phyloP scores from a whole-genome alignment of 2,113 vertebrate species.

The Sinocyclocheilus anophthalmus region DNA sequence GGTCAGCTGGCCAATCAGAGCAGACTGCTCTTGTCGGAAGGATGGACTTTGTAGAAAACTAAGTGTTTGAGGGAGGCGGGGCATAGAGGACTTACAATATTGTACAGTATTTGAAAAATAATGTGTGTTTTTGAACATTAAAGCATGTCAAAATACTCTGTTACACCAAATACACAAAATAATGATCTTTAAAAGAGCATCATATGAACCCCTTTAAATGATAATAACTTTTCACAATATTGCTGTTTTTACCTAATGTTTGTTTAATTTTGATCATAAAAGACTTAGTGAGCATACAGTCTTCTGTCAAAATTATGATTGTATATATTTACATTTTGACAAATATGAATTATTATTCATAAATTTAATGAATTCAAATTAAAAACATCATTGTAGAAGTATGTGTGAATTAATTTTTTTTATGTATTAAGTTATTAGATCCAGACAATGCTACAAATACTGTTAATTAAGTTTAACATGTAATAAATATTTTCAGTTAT shows the following conservation, averaged over 20 bases:
- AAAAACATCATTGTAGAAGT: neutral
- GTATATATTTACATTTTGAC: neutral
- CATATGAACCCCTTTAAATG: too few species aligned
- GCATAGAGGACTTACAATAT: too few species aligned
- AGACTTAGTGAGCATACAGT: too few species aligned
- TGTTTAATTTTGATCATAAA: neutral
- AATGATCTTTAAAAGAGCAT: too few species aligned
- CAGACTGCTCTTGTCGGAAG: too few species aligned
- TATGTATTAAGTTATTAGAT: neutral
- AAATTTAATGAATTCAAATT: neutral
- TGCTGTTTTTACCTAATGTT: neutral
- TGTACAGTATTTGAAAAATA: too few species aligned
- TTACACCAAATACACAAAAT: too few species aligned
- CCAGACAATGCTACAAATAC: neutral
- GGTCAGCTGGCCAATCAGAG: too few species aligned
- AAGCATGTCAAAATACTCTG: too few species aligned
- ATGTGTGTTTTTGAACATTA: too few species aligned
- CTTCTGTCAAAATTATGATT: neutral
- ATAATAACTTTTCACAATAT: neutral
- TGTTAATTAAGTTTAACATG: neutral
- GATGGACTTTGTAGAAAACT: too few species aligned
- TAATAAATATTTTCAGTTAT: neutral
- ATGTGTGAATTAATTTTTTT: neutral
- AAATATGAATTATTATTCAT: neutral
- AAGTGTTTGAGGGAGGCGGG: too few species aligned